Evolutionary conservation across 53 echinoderm and acorn worm genomes (phyloP).

Genomic region (Antedon mediterranea): DNA sequence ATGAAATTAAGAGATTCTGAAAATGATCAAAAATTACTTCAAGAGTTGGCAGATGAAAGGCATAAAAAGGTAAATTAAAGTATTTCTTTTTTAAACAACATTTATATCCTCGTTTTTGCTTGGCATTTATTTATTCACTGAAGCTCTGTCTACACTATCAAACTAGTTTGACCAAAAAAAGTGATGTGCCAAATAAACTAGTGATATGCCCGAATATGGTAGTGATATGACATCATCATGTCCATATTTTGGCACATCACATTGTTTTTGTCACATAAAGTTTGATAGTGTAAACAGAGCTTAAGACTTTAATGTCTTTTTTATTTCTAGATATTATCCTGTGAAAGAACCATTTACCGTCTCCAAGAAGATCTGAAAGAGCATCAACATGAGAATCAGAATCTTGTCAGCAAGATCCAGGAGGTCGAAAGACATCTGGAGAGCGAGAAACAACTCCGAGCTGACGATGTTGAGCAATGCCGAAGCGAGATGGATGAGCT

Average conservation of each 20-base stretch:
- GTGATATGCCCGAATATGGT: too few species aligned
- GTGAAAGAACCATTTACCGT: neutral
- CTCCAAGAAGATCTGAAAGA: neutral
- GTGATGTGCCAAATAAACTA: too few species aligned
- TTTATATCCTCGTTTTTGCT: too few species aligned
- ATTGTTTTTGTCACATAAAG: too few species aligned
- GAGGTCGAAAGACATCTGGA: conserved; percentile 32
- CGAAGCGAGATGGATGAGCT: conserved; percentile 34
- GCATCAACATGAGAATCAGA: conserved; percentile 15
- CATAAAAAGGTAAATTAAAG: neutral
- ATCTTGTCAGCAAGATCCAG: conserved; percentile 20
- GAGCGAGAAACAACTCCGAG: conserved; percentile 38
- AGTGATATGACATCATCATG: too few species aligned
- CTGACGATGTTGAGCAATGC: conserved; percentile 28
- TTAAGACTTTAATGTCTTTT: neutral
- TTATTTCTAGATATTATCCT: neutral
- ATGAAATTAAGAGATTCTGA: neutral
- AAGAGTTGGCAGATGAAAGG: neutral
- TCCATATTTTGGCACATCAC: too few species aligned
- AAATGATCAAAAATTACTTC: neutral
- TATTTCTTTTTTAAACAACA: neutral
- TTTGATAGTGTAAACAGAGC: too few species aligned
- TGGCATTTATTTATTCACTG: too few species aligned
- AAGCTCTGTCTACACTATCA: too few species aligned
- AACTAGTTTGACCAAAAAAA: too few species aligned